Conservation (phyloP, 2,113 vertebrate species). For the Forbesichthys papilliferus region DNA sequence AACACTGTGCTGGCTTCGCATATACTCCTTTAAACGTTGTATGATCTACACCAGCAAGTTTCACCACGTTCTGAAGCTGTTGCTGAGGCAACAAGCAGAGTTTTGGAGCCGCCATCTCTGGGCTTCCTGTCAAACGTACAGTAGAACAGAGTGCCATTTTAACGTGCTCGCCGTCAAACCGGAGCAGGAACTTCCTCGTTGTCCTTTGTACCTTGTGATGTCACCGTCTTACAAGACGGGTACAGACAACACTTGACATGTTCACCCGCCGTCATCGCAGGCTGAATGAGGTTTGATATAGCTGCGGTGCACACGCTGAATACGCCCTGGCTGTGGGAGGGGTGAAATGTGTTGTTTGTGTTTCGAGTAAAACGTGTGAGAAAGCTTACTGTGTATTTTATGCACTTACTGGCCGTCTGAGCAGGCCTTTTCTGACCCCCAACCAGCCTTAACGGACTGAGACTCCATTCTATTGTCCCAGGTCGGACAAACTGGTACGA, state of each 20-base stretch:
- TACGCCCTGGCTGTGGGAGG: no score
- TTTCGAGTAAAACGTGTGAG: neutral
- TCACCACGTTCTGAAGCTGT: slow-evolving; percentile 60
- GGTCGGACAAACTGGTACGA: no score
- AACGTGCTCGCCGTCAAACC: slow-evolving; percentile 1
- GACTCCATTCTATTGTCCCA: neutral
- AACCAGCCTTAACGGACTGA: slow-evolving; percentile 1
- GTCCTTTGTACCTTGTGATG: no score
- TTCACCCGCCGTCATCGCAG: neutral
- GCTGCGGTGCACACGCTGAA: no score
- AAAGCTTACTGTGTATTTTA: neutral
- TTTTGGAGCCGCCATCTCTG: slow-evolving; percentile 41
- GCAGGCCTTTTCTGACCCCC: slow-evolving; percentile 4
- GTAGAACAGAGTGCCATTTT: slow-evolving; percentile 1
- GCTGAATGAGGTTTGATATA: neutral
- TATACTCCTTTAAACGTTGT: slow-evolving; percentile 30
- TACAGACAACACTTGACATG: no score
- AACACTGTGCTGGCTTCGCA: slow-evolving; percentile 45
- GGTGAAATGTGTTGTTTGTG: no score
- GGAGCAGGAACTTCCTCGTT: neutral
- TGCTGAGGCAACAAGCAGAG: slow-evolving; percentile 72
- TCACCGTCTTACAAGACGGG: no score
- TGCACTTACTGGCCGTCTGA: neutral
- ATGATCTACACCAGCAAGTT: slow-evolving; percentile 42
- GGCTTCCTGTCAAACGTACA: slow-evolving; percentile 25